Evolutionary conservation across 2,888 invertebrate species (phyloP).

Genomic region (Pseudococcus viburni): DNA sequence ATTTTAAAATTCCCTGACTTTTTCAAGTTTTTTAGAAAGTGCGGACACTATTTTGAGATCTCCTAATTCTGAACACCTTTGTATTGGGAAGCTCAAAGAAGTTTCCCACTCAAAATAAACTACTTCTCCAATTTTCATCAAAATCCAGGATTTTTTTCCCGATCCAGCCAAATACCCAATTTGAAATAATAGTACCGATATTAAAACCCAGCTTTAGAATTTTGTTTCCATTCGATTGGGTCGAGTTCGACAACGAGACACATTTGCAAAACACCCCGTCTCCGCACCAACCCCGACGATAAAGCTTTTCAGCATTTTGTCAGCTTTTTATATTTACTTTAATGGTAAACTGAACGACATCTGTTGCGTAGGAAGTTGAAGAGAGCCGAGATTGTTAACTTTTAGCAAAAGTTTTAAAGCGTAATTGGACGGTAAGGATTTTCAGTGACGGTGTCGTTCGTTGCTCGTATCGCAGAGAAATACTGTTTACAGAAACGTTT

Average conservation of each 20-base stretch:
- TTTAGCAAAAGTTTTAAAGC: not conserved
- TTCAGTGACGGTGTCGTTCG: not conserved
- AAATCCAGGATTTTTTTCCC: no score
- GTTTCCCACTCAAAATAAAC: no score
- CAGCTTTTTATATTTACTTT: slow-evolving; percentile 18
- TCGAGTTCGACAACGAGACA: not conserved
- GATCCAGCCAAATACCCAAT: no score
- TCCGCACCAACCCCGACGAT: not conserved
- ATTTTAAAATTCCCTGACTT: no score
- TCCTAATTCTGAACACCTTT: no score
- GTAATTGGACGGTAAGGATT: slow-evolving; percentile 6
- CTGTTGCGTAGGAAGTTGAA: slow-evolving; percentile 12
- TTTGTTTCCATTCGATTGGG: not conserved
- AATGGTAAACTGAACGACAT: not conserved
- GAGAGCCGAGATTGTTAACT: not conserved
- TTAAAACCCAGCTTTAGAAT: no score
- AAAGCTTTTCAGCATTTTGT: not conserved
- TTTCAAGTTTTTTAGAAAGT: no score
- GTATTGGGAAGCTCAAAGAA: no score
- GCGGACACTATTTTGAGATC: no score
- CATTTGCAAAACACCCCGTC: not conserved
- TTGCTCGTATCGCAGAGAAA: not conserved
- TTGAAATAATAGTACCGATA: no score
- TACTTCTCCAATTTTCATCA: no score
- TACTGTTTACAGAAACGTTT: not conserved